Evolutionary conservation across 2,113 vertebrate genomes (phyloP), one percentile per base, ranked within the genome.

Genomic region (Sylvia atricapilla): DNA sequence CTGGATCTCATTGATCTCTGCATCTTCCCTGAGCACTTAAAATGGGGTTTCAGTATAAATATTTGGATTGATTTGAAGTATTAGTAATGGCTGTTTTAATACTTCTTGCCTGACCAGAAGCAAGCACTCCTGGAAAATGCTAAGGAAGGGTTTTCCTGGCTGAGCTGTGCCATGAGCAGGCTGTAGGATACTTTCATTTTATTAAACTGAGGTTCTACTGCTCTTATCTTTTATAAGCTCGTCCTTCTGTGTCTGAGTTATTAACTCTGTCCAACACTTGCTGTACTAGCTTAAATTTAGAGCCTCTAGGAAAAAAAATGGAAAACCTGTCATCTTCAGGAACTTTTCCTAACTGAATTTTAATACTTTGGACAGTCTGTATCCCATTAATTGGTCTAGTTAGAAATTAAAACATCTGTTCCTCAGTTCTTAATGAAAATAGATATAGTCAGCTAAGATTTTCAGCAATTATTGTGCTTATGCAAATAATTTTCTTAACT

Each of bases 381-480:
- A 86, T 89, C 50, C 55, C 13, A 43, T 94, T 96, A 97, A 86
- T 97, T 97, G 77, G 85, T 79, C 58, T 90, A 53, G 84, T 72
- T 82, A 88, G 49, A 92, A 74, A 95, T 73, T 8, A 91, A 90
- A 94, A 85, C 92, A 90, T 93, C 92, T 96, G 84, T 66, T 96
- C 53, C 72, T 90, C 39, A 41, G n/a, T 72, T 87, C 39, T 86
- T 90, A 59, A 46, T 70, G 59, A 87, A 91, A 85, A 46, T 27
- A 76, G 56, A 87, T 73, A 44, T 11, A 67, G 78, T 64, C 59
- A 93, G 55, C 81, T 92, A 94, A 87, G 66, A 79, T 84, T 62
- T 90, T 83, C 73, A 72, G 43, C 77, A 72, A 14, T 85, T 85
- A 39, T 18, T 76, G 46, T 78, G 41, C 35, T 94, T 89, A 52